These are phyloP conservation scores for Cephalotes varians DNA, from an alignment of 2,888 invertebrate genomes.

Conservation along the genomic window DNA sequence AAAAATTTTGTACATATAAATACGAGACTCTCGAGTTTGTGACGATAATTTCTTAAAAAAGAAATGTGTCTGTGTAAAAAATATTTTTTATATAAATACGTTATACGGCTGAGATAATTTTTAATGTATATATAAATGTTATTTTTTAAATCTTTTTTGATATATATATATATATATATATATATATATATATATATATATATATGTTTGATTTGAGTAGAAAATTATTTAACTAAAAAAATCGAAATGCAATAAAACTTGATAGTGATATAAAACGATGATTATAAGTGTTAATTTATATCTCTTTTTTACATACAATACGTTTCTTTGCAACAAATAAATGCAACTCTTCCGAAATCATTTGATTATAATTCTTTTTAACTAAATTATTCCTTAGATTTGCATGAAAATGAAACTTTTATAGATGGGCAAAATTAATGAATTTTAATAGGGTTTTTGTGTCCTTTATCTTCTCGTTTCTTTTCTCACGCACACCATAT, in stretches of 20 bases:
- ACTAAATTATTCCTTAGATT: conserved; percentile 79
- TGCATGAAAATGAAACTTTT: conserved; percentile 85
- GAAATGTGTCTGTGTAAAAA: background rate
- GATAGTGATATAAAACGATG: background rate
- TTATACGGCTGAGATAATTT: background rate
- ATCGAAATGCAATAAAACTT: background rate
- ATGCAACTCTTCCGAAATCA: conserved; percentile 69
- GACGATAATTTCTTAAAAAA: too few species aligned
- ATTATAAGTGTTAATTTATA: background rate
- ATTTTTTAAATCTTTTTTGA: too few species aligned
- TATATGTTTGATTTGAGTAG: background rate
- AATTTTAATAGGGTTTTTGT: conserved; percentile 83
- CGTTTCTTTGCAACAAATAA: conserved; percentile 58
- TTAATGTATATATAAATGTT: background rate
- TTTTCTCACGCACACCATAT: conserved; percentile 64
- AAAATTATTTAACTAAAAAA: background rate
- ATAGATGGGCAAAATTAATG: conserved; percentile 84
- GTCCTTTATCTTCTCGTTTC: conserved; percentile 58
- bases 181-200: too few species aligned
- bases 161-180: background rate
- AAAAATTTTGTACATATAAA: too few species aligned
- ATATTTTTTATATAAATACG: background rate
- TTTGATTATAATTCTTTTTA: conserved; percentile 72
- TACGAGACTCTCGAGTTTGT: too few species aligned
- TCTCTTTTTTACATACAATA: background rate